Percentiles rank a stretch among this genome's conserved stretches.
phyloP scores from a whole-genome alignment of 2,888 invertebrate species.

The Catocala fraxini region DNA sequence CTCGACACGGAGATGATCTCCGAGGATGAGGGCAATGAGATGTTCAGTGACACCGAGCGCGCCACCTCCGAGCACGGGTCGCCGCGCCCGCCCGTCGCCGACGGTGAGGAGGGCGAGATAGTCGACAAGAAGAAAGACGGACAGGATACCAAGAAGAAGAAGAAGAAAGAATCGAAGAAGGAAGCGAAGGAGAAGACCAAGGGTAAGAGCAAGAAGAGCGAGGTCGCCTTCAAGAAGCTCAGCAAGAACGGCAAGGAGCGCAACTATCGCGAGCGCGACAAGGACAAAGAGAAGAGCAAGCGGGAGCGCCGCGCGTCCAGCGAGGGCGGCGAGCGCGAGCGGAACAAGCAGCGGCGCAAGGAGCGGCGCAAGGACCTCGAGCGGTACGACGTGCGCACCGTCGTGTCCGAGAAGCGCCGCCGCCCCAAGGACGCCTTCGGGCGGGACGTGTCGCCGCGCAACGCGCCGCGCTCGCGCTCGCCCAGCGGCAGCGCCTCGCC shows the following conservation, averaged over 20 bases:
- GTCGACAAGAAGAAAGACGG: conserved; percentile 75
- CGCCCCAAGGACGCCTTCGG: conserved; percentile 93
- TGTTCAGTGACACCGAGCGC: conserved; percentile 88
- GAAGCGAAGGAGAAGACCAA: conserved; percentile 77
- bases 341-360: conserved; percentile 73
- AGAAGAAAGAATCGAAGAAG: conserved; percentile 85
- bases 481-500: conserved; percentile 1
- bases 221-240: conserved; percentile 92
- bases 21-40: conserved; percentile 90
- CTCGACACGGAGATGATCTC: conserved; percentile 93
- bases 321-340: conserved; percentile 62
- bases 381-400: conserved; percentile 93
- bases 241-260: conserved; percentile 90
- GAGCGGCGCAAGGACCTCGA: conserved; percentile 92
- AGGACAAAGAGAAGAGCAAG: conserved; percentile 59
- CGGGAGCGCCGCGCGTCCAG: conserved; percentile 49
- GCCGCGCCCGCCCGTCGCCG: conserved; percentile 61
- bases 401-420: conserved; percentile 91
- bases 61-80: conserved; percentile 71
- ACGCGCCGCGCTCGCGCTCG: conserved; percentile 42
- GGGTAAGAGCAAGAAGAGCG: conserved; percentile 85
- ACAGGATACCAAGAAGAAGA: conserved; percentile 78
- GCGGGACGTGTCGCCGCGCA: conserved; percentile 88
- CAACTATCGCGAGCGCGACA: conserved; percentile 90
- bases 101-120: conserved; percentile 88